Conservation (phyloP, 1,140 invertebrate species). For the Drosophila persimilis region DNA sequence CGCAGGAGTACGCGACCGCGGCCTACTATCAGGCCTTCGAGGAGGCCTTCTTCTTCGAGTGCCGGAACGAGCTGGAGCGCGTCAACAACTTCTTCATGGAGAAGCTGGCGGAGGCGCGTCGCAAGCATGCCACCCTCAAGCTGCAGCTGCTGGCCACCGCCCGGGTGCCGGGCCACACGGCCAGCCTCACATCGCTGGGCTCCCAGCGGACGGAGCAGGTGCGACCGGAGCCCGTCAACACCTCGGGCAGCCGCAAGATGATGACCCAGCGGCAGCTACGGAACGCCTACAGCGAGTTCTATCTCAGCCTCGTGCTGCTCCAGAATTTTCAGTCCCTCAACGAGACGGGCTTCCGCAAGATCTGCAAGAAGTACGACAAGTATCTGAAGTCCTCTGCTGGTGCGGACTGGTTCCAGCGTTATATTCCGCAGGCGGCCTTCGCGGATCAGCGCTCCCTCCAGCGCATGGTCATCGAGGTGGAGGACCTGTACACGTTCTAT, state of each 20-base stretch:
- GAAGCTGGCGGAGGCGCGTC: conserved; percentile 97
- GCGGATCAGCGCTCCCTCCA: conserved; percentile 33
- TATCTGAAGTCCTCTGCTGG: conserved; percentile 38
- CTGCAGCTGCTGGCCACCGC: conserved; percentile 87
- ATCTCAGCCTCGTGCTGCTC: conserved; percentile 96
- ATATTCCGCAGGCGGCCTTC: conserved; percentile 38
- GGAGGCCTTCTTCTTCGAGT: conserved; percentile 96
- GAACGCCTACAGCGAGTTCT: conserved; percentile 99
- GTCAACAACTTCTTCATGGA: conserved; percentile 98
- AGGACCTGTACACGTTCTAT: conserved; percentile 87
- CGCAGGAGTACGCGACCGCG: neutral
- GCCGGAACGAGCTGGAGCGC: conserved; percentile 96
- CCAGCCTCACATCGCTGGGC: conserved; percentile 25
- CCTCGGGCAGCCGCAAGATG: conserved; percentile 81
- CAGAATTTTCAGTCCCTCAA: conserved; percentile 97
- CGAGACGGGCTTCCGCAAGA: conserved; percentile 99
- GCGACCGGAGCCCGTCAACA: conserved; percentile 18
- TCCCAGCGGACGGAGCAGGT: neutral
- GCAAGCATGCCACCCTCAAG: conserved; percentile 95
- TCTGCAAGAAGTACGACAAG: conserved; percentile 99
- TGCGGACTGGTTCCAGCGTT: conserved; percentile 26
- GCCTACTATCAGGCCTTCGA: conserved; percentile 94
- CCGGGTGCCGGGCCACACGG: conserved; percentile 20
- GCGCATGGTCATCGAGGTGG: conserved; percentile 87
- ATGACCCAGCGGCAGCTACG: conserved; percentile 92